These are phyloP conservation scores for Penaeus vannamei DNA, from an alignment of 1,140 invertebrate species.

Conservation along the genomic window DNA sequence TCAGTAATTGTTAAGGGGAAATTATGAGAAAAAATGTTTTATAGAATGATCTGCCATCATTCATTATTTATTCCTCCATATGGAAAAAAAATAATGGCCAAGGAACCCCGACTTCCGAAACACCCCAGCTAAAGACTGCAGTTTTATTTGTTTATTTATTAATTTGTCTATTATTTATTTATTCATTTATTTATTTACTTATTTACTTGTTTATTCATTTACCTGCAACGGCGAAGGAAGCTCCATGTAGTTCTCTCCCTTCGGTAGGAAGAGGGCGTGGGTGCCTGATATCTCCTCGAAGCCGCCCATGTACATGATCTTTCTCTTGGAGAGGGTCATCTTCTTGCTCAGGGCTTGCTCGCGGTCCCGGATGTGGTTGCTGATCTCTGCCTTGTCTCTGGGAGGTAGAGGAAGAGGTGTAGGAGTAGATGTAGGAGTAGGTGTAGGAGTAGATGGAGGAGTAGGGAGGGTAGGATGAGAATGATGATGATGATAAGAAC, in stretches of 20 bases:
- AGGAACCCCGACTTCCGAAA: neutral
- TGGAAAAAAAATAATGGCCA: too few relatives aligned
- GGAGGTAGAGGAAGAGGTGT: conserved; percentile 57
- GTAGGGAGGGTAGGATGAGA: neutral
- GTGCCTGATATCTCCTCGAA: conserved; percentile 77
- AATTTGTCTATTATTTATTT: conserved; percentile 9
- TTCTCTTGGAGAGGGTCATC: conserved; percentile 76
- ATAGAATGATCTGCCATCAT: neutral
- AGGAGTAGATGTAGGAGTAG: neutral
- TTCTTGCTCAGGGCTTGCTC: conserved; percentile 72
- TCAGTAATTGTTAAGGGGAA: too few relatives aligned
- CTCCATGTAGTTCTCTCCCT: conserved; percentile 69
- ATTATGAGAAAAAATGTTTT: neutral
- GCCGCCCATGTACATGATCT: conserved; percentile 77
- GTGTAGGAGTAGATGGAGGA: too few relatives aligned
- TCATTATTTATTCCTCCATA: neutral
- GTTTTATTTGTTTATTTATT: neutral
- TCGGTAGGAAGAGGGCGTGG: conserved; percentile 71
- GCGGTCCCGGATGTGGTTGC: conserved; percentile 69
- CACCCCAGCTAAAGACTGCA: neutral
- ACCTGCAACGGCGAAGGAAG: conserved; percentile 68
- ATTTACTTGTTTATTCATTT: too few relatives aligned
- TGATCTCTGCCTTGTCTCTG: conserved; percentile 71
- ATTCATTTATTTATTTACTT: too few relatives aligned
- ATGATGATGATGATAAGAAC: too few relatives aligned